A percentile compares a stretch with the other conserved stretches of the same genome.
phyloP scores from a whole-genome alignment of 1,140 invertebrate genomes.

The Hyles euphorbiae region DNA sequence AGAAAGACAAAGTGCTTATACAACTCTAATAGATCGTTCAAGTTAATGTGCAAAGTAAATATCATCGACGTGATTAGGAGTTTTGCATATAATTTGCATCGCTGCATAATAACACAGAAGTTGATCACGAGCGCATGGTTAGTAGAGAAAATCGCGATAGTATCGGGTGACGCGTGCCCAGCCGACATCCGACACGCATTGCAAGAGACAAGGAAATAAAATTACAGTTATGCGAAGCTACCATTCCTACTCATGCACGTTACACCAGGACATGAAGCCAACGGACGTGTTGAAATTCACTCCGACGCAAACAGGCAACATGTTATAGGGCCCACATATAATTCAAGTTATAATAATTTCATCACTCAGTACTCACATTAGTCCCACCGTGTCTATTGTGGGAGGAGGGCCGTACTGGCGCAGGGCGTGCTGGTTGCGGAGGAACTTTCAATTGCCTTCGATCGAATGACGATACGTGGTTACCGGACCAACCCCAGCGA shows the following conservation, averaged over 20 bases:
- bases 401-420: conserved; percentile 52
- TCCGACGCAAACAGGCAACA: not conserved
- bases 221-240: conserved; percentile 27
- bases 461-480: conserved; percentile 66
- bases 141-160: conserved; percentile 41
- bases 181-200: conserved; percentile 57
- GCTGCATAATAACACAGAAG: not conserved
- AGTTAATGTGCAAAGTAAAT: conserved; percentile 2
- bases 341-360: conserved; percentile 2
- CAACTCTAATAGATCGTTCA: not conserved
- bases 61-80: too few species aligned
- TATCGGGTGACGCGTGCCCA: conserved; percentile 47
- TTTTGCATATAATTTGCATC: too few species aligned
- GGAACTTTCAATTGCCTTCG: conserved; percentile 65
- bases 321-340: not conserved
- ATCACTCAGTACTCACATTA: conserved; percentile 48
- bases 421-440: conserved; percentile 66
- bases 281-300: conserved; percentile 4
- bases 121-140: conserved; percentile 21
- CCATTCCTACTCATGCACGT: conserved; percentile 26
- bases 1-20: too few species aligned
- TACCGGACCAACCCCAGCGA: conserved; percentile 65
- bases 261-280: conserved; percentile 31
- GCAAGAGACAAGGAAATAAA: conserved; percentile 54
- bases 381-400: conserved; percentile 45